Evolutionary conservation across 2,888 invertebrate species (phyloP), one percentile per base, ranked within the genome.

Genomic region (Nomada lathburiana): DNA sequence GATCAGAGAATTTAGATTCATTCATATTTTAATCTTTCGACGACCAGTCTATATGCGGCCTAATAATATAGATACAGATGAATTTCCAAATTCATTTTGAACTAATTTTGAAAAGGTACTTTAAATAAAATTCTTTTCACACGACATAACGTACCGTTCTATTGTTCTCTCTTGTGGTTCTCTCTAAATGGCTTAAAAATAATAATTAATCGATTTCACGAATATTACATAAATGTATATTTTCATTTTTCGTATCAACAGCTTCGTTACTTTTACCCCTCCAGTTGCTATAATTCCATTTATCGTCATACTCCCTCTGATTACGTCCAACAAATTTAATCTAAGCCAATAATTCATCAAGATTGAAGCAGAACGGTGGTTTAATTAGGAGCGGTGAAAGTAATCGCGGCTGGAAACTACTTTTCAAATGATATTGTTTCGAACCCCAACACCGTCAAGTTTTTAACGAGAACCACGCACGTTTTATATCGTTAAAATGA

Each of bases 391-490:
- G 42, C 20, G 10, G 42, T 7, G 44, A 57, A 71, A 70, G 1
- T 1, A 55, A 52, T 23, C 44, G 5, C 57, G 23, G 50, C 16
- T 36, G 36, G 18, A 67, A 73, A 68, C 60, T 73, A 68, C 68
- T 68, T 68, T 26, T 23, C 63, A 50, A 69, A 53, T 63, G 63
- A 74, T 68, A 68, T 57, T 62, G 44, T 64, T 44, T 42, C 55
- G 50, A 74, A 64, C 26, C 16, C 55, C 18, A 20, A 7, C 50
- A 57, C 42, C 50, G 65, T 50, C 23, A 74, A 74, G 78, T 69
- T 78, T 74, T 74, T 74, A 78, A 78, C 74, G 67, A 74, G 63
- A 74, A 69, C 63, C 67, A 50, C 3, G n/a, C 13, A 2, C 18
- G 5, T 5, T 50, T 53, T 55, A 23, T 50, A 64, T 47, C 13